These are phyloP conservation scores for Dipodomys ordii DNA, from an alignment of 2,113 vertebrate genomes.

Conservation along the genomic window DNA sequence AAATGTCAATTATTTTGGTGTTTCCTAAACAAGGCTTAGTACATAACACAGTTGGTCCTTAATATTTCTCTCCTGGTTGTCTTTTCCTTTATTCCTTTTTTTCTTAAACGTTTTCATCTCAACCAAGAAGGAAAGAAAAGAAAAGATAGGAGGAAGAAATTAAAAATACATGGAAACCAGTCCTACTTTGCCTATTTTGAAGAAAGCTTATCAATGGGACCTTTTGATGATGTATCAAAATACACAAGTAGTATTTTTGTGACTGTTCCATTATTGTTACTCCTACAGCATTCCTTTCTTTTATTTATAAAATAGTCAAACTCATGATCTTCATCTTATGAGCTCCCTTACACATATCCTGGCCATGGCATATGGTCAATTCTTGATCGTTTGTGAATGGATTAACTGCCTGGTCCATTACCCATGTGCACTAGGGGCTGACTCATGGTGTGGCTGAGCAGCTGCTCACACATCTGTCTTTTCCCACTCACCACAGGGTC, in stretches of 20 bases:
- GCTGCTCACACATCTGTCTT: conserved; percentile 76
- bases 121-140: not conserved
- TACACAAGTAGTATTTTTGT: not conserved
- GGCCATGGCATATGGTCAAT: conserved; percentile 69
- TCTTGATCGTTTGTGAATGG: conserved; percentile 69
- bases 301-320: not conserved
- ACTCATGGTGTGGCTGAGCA: conserved; percentile 64
- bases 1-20: conserved; percentile 12
- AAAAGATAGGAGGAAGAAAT: not conserved
- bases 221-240: not conserved
- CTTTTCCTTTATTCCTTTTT: not conserved
- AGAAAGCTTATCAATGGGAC: not conserved
- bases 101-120: not conserved
- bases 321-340: not conserved
- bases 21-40: not conserved
- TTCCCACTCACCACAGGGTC: conserved; percentile 32
- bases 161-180: not conserved
- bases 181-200: not conserved
- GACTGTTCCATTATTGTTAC: not conserved
- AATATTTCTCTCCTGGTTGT: not conserved
- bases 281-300: not conserved
- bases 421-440: conserved; percentile 3
- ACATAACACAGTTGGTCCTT: not conserved
- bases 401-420: conserved; percentile 57
- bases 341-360: not conserved